Evolutionary conservation across 1,140 invertebrate species (phyloP), one percentile per base, ranked within the genome.

Genomic region (Lanistes nyassanus): DNA sequence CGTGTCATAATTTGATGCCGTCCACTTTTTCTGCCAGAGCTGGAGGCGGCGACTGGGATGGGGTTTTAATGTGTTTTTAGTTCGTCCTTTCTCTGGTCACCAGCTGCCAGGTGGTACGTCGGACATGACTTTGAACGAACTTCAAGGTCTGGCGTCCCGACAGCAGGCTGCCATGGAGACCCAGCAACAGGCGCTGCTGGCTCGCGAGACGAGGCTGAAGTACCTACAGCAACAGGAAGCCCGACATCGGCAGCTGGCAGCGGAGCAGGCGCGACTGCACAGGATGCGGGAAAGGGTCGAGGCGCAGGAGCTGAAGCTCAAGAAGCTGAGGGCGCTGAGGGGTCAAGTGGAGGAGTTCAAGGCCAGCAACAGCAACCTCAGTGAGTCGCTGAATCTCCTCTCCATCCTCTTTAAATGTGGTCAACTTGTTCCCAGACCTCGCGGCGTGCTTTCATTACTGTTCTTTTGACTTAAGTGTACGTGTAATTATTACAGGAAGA

Each of bases 101-200:
- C 91, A 94, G 94, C 92, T 94, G 92, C 94, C 94, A 91, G 91
- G 90, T n/a, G 91, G 91, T 37, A 91, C 90, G 31, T 92, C 92
- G 86, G 92, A 93, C 93, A 92, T 97, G 79, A 95, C 94, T 87
- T 92, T 96, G 91, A 93, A 93, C 89, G 96, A 98, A 92, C 93
- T 98, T 91, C 95, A 96, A 92, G 96, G 96, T 88, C 97, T 98
- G 95, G 96, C 96, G 86, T 92, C 94, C 85, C 92, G 96, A 83
- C 96, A 98, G 91, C 96, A 97, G 91, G 95, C 96, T 89, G 96
- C 98, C 92, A 97, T 99, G 88, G 96, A 98, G 91, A 93, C 93
- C 81, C 95, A 96, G 91, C 94, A 96, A 86, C 94, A 96, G 91
- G 74, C 96, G 87, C 92, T 97, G 83, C 94, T 95, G 81, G 95